Evolutionary conservation across 2,797 vertebrate genomes (phyloP).

Genomic region (Ammospiza maritima): DNA sequence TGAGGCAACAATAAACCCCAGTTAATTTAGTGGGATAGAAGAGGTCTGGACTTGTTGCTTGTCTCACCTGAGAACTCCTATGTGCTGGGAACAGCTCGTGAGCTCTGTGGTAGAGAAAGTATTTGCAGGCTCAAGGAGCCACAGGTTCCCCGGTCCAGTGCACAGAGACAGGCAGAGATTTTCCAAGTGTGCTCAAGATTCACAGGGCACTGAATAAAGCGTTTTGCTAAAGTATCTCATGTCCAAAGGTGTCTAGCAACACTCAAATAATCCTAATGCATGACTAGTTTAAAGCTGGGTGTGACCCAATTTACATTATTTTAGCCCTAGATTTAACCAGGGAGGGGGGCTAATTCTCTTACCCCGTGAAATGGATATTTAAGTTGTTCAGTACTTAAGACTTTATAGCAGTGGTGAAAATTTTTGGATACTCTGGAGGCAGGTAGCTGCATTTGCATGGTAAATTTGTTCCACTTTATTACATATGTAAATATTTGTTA

Average conservation of each 20-base stretch:
- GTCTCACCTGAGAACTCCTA: background rate
- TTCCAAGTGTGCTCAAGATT: background rate
- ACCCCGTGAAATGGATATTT: background rate
- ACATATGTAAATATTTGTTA: background rate
- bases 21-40: conserved; percentile 49
- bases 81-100: background rate
- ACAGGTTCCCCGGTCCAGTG: background rate
- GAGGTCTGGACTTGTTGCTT: conserved; percentile 50
- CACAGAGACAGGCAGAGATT: background rate
- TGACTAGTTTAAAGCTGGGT: background rate
- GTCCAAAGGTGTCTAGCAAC: background rate
- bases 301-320: background rate
- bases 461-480: conserved; percentile 7
- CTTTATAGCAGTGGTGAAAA: background rate
- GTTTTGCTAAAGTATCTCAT: background rate
- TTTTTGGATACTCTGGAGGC: background rate
- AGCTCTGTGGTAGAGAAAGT: background rate
- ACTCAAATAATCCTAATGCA: background rate
- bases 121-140: background rate
- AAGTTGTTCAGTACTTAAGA: background rate
- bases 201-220: background rate
- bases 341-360: background rate
- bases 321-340: background rate
- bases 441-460: background rate
- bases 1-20: conserved; percentile 57